phyloP scores from a whole-genome alignment of 2,888 invertebrate species.

The Cantharis flavilabris region DNA sequence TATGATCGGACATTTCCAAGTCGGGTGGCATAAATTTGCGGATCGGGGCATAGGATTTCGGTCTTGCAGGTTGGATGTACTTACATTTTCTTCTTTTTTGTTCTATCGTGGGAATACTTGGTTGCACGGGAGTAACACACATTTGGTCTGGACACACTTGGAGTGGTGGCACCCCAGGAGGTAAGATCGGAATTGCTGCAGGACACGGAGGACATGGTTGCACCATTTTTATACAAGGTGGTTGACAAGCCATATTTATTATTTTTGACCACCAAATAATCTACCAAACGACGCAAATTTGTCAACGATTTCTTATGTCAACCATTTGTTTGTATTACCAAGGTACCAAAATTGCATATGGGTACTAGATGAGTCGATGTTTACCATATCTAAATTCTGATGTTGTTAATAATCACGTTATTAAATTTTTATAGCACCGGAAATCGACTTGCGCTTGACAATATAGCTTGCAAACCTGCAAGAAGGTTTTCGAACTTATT shows the following conservation, averaged over 20 bases:
- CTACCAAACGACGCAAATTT: not conserved
- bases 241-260: not conserved
- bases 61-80: constrained; percentile 22
- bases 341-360: not conserved
- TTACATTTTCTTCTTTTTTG: constrained; percentile 10
- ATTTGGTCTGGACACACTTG: constrained; percentile 22
- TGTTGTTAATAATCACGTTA: not conserved
- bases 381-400: no score
- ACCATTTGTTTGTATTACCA: not conserved
- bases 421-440: not conserved
- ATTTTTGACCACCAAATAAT: not conserved
- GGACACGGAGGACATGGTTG: constrained; percentile 1
- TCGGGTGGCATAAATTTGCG: constrained; percentile 63
- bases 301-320: not conserved
- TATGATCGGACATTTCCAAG: constrained; percentile 63
- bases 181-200: constrained; percentile 21
- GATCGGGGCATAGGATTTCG: constrained; percentile 55
- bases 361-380: not conserved
- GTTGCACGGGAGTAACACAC: constrained; percentile 44
- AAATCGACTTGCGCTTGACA: not conserved
- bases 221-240: not conserved
- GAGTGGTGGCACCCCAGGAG: constrained; percentile 24
- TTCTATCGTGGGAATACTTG: constrained; percentile 27
- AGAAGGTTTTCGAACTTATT: not conserved
- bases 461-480: not conserved